phyloP scores from a whole-genome alignment of 2,113 vertebrate genomes.

The Corythornis madagascariensis region DNA sequence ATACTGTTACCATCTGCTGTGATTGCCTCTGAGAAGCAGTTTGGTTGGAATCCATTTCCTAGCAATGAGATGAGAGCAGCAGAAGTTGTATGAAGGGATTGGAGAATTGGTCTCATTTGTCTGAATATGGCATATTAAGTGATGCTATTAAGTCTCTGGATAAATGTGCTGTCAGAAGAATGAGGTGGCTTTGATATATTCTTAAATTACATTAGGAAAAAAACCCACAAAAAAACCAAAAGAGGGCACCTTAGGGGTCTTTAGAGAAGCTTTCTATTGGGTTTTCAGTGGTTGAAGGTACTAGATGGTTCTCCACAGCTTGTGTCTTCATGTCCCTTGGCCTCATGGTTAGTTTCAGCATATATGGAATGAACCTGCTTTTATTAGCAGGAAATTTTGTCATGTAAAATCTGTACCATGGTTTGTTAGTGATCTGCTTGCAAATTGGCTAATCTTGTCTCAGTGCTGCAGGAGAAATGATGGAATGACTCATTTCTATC shows the following conservation, averaged over 20 bases:
- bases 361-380: fast-evolving
- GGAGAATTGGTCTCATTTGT: not conserved
- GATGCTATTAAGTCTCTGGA: not conserved
- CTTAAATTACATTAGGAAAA: not conserved
- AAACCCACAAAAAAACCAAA: not conserved
- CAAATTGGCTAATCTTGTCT: not conserved
- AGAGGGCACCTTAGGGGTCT: not conserved
- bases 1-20: not conserved
- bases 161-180: not conserved
- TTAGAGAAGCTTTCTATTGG: not conserved
- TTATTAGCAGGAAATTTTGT: not conserved
- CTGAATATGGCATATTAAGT: not conserved
- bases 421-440: not conserved
- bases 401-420: no score
- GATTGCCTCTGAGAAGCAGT: not conserved
- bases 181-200: not conserved
- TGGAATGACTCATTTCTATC: fast-evolving
- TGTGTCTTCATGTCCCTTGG: not conserved
- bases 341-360: not conserved
- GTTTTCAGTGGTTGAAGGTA: not conserved
- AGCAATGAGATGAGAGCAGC: not conserved
- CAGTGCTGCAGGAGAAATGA: not conserved
- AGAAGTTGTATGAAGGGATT: fast-evolving
- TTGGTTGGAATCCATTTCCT: not conserved
- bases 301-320: not conserved